These are phyloP conservation scores for Helicoverpa armigera DNA, from an alignment of 1,140 invertebrate genomes.

Conservation along the genomic window DNA sequence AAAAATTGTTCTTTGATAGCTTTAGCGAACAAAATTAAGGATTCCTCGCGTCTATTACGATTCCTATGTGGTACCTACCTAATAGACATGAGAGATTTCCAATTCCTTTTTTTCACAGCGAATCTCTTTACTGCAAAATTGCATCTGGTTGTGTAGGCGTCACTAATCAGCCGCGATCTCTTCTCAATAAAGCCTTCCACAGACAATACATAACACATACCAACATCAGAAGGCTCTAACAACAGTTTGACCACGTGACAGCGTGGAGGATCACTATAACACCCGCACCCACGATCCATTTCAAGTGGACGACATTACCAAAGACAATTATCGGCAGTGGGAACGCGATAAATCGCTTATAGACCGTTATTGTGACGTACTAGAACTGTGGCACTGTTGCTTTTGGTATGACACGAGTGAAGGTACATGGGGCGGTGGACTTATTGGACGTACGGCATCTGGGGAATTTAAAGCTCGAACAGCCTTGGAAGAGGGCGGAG, in stretches of 20 bases:
- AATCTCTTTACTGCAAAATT: too few species aligned
- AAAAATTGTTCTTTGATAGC: too few species aligned
- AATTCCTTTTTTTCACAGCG: too few species aligned
- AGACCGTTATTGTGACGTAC: conserved; percentile 73
- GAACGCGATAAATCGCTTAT: conserved; percentile 74
- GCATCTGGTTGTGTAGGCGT: too few species aligned
- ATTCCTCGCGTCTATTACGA: too few species aligned
- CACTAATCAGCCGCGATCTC: too few species aligned
- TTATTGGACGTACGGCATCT: neutral
- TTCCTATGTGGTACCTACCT: too few species aligned
- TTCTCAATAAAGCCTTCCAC: too few species aligned
- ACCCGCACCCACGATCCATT: conserved; percentile 70
- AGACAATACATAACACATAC: neutral
- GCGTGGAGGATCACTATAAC: conserved; percentile 60
- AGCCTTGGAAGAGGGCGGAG: too few species aligned
- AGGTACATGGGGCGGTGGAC: neutral
- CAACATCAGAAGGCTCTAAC: neutral
- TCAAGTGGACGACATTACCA: conserved; percentile 64
- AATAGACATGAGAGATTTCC: too few species aligned
- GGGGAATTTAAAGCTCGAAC: too few species aligned
- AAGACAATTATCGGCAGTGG: conserved; percentile 73
- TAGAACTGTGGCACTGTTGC: conserved; percentile 75
- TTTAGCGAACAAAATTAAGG: too few species aligned
- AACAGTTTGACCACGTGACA: conserved; percentile 49
- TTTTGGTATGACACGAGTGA: conserved; percentile 43